These are phyloP conservation scores for Pelochelys cantorii DNA, from an alignment of 2,797 vertebrate genomes.

Conservation along the genomic window DNA sequence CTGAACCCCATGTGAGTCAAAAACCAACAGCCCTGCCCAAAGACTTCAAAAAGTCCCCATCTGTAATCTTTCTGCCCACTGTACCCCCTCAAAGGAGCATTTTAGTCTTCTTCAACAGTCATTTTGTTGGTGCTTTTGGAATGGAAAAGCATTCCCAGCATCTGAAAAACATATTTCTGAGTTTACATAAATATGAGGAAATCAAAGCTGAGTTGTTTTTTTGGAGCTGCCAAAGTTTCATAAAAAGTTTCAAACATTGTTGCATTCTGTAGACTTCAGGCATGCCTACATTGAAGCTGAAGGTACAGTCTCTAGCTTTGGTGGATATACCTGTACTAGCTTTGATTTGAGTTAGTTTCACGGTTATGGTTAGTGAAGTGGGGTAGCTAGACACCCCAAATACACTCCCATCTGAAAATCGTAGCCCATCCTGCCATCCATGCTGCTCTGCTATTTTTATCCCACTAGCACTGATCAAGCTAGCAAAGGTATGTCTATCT, in stretches of 20 bases:
- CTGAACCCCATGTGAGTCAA: slow-evolving; percentile 22
- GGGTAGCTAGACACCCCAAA: background rate
- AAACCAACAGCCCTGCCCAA: slow-evolving; percentile 47
- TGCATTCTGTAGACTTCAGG: slow-evolving; percentile 61
- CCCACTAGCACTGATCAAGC: background rate
- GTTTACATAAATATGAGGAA: slow-evolving; percentile 68
- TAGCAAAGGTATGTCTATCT: background rate
- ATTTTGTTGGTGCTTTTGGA: slow-evolving; percentile 67
- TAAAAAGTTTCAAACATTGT: slow-evolving; percentile 72
- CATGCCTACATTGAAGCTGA: background rate
- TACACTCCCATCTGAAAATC: background rate
- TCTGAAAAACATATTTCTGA: slow-evolving; percentile 73
- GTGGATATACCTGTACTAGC: background rate
- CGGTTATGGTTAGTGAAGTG: background rate
- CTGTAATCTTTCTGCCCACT: slow-evolving; percentile 7
- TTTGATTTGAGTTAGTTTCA: background rate
- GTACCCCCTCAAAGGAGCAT: slow-evolving; percentile 52
- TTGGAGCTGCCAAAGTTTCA: slow-evolving; percentile 70
- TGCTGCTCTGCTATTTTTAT: background rate
- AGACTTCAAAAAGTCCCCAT: slow-evolving; percentile 40
- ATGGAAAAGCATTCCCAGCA: slow-evolving; percentile 63
- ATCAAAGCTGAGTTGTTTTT: slow-evolving; percentile 71
- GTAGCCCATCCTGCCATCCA: background rate
- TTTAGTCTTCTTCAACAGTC: slow-evolving; percentile 67
- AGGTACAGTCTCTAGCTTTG: background rate